Percentiles rank a stretch among this genome's conserved stretches.
These are phyloP conservation scores for Aleiodes sp. DNA, from an alignment of 1,140 invertebrate genomes.

Conservation along the genomic window DNA sequence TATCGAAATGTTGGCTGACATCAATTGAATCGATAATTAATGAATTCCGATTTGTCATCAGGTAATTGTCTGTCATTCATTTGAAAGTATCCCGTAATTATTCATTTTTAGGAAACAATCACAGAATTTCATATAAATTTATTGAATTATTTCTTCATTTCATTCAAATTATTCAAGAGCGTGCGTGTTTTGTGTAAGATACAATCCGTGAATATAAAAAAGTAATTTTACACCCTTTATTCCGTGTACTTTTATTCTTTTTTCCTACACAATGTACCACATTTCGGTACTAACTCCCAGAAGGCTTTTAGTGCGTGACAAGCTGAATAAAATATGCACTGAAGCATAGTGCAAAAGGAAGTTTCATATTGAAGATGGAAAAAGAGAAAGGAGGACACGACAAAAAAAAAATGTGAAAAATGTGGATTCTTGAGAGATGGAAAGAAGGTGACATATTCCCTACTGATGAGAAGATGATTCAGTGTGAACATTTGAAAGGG, in stretches of 20 bases:
- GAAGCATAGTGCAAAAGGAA: neutral
- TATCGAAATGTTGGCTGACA: neutral
- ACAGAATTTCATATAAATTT: too few relatives aligned
- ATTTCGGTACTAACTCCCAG: neutral
- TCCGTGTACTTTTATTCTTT: neutral
- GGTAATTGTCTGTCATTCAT: too few relatives aligned
- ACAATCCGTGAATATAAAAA: too few relatives aligned
- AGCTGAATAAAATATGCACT: neutral
- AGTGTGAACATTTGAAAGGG: too few relatives aligned
- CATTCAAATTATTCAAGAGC: too few relatives aligned
- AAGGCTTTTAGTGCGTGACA: neutral
- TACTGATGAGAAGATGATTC: neutral
- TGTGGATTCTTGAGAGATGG: neutral
- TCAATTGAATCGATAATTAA: conserved; percentile 22
- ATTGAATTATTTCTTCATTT: too few relatives aligned
- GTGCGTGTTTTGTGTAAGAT: too few relatives aligned
- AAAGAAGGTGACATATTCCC: neutral
- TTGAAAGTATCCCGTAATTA: too few relatives aligned
- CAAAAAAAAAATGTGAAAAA: neutral
- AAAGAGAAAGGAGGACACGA: too few relatives aligned
- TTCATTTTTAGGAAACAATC: too few relatives aligned
- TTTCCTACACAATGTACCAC: neutral
- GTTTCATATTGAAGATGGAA: neutral
- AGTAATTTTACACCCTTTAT: too few relatives aligned
- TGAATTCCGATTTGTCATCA: neutral